These are phyloP conservation scores for Biston stratarius DNA, from an alignment of 2,888 invertebrate species.

Conservation along the genomic window DNA sequence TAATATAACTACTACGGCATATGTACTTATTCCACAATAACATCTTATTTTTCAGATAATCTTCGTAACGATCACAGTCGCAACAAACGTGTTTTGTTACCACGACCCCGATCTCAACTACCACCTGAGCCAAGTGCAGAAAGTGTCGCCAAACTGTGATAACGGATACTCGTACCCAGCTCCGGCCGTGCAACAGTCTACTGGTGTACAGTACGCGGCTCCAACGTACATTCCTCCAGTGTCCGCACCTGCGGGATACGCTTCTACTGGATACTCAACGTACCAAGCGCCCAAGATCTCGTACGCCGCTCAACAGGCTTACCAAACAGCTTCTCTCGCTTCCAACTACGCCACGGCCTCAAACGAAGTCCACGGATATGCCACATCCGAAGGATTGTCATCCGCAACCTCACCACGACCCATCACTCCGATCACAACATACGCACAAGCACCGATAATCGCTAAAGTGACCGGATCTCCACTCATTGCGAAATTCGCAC, in stretches of 20 bases:
- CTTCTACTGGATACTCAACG: constrained; percentile 52
- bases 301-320: constrained; percentile 67
- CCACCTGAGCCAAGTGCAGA: constrained; percentile 76
- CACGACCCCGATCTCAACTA: constrained; percentile 83
- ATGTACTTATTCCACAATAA: background rate
- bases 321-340: constrained; percentile 52
- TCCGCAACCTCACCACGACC: constrained; percentile 64
- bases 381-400: constrained; percentile 84
- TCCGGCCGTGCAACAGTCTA: constrained; percentile 83
- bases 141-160: constrained; percentile 62
- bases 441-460: constrained; percentile 83
- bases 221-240: constrained; percentile 52
- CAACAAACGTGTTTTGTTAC: constrained; percentile 69
- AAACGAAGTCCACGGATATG: constrained; percentile 84
- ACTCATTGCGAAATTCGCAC: constrained; percentile 71
- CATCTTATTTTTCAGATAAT: constrained; percentile 67
- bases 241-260: constrained; percentile 47
- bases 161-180: constrained; percentile 85
- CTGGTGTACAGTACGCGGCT: constrained; percentile 63
- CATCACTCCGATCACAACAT: constrained; percentile 75
- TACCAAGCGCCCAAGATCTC: constrained; percentile 68
- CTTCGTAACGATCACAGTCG: constrained; percentile 54
- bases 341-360: constrained; percentile 60
- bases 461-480: constrained; percentile 81
- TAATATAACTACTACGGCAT: background rate